These are phyloP conservation scores for Aurelia sp. DNA, from an alignment of 30 jellyfish, hydroid and myxozoan species.

Conservation along the genomic window DNA sequence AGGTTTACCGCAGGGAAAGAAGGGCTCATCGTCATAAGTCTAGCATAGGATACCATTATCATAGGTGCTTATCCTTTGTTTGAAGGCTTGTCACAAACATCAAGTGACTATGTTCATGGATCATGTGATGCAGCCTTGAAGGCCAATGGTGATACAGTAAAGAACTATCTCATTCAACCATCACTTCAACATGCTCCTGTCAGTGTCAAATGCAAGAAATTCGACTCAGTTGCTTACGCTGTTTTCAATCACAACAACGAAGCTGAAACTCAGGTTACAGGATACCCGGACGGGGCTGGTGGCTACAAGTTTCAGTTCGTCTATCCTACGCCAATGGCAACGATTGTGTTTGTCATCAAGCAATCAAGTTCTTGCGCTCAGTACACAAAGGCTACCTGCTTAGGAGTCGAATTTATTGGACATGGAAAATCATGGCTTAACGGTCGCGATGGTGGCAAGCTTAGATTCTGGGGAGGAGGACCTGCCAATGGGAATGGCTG, in stretches of 20 bases:
- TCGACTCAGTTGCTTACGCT: background rate
- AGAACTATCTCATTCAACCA: background rate
- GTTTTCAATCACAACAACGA: conserved; percentile 1
- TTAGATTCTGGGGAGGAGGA: conserved; percentile 16
- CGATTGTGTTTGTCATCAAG: background rate
- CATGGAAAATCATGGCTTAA: background rate
- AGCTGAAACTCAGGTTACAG: conserved; percentile 10
- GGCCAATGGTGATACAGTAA: background rate
- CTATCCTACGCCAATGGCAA: background rate
- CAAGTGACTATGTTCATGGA: conserved; percentile 1
- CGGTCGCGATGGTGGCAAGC: conserved; percentile 1
- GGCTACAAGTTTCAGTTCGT: background rate
- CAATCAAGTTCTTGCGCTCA: background rate
- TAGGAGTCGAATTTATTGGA: background rate
- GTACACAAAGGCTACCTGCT: background rate
- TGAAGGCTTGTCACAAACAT: background rate
- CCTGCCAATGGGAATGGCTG: conserved; percentile 4
- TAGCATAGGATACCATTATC: too few species aligned
- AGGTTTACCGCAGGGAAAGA: too few species aligned
- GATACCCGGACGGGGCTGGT: background rate
- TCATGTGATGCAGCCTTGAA: background rate
- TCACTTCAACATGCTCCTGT: background rate
- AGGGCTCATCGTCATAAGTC: too few species aligned
- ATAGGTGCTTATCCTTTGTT: background rate
- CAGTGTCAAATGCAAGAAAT: background rate